Base-by-base conservation (phyloP, 2,113 vertebrate species). In the Mus musculus region DNA sequence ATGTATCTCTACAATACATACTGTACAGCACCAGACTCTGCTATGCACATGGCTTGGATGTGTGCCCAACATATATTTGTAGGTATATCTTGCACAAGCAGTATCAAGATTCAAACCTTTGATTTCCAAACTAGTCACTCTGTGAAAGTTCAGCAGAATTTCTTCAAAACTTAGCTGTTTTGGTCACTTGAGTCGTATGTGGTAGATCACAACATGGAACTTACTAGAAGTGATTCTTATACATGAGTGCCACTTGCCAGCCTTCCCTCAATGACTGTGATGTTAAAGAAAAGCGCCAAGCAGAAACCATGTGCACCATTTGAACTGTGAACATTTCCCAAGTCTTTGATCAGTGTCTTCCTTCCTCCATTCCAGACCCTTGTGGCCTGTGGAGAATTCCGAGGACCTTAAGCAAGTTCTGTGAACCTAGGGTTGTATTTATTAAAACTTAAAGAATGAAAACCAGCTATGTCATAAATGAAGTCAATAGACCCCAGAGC, bases 371-470 rank as follows among this genome's bases (percentile, higher is more conserved):
- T 89, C 30, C 63, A 89, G 81, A 67, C 90, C 72, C 42, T 92
- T 91, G 24, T 33, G 39, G 49, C 20, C 59, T 67, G n/a, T 9
- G 1, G 88, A 94, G 71, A 69, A 63, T 71, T 56, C 65, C 39
- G 20, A n/a, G 42, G 26, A 90, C 92, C 90, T 90, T 49, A 80
- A 84, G 33, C 54, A 69, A 54, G 52, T 67, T 90, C 49, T 97
- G 80, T 88, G 72, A 33, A 71, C 92, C 94, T 90, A 73, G 61
- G 77, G 54, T 52, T 87, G 56, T 20, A 92, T 46, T 96, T 88
- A 93, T 95, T 75, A 97, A 92, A 96, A 96, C 26, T 59, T 73
- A 75, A 95, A 76, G 78, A 80, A 95, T 93, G 76, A 93, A 97
- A 95, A 75, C 54, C 52, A 81, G 39, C 12, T 78, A 73, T 46